phyloP scores from a whole-genome alignment of 2,888 invertebrate species.

The Deilephila elpenor region DNA sequence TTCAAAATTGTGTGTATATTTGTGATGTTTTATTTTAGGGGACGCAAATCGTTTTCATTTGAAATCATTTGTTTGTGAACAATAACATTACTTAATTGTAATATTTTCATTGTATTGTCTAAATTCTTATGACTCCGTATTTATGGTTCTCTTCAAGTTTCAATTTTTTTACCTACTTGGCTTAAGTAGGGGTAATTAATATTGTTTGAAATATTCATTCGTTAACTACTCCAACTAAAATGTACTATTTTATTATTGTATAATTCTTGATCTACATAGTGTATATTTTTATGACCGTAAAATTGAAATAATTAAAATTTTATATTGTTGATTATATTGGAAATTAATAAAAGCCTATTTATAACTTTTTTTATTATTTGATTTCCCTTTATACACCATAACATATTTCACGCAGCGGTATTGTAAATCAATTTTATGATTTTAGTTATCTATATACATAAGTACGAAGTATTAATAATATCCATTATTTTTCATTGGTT shows the following conservation, averaged over 20 bases:
- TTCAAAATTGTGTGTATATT: slow-evolving; percentile 23
- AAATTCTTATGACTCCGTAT: background rate
- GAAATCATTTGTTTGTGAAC: background rate
- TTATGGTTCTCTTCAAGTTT: background rate
- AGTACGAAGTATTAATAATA: no score
- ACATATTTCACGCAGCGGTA: no score
- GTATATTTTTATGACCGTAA: slow-evolving; percentile 18
- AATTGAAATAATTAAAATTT: background rate
- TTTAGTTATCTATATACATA: no score
- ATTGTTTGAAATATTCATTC: background rate
- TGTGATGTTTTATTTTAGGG: slow-evolving; percentile 19
- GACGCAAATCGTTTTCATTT: background rate
- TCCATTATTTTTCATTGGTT: no score
- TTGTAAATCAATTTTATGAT: no score
- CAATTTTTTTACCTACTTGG: no score
- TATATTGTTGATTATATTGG: slow-evolving; percentile 8
- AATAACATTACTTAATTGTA: background rate
- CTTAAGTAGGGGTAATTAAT: background rate
- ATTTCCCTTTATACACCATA: background rate
- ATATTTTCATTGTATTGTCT: background rate
- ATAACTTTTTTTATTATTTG: background rate
- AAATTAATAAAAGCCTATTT: slow-evolving; percentile 9
- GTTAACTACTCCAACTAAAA: background rate
- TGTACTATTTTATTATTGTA: background rate
- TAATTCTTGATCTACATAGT: background rate